A percentile compares a stretch with the other conserved stretches of the same genome.
Evolutionary conservation across 2,888 invertebrate species (phyloP).

Genomic region (Apocheima hispidaria): DNA sequence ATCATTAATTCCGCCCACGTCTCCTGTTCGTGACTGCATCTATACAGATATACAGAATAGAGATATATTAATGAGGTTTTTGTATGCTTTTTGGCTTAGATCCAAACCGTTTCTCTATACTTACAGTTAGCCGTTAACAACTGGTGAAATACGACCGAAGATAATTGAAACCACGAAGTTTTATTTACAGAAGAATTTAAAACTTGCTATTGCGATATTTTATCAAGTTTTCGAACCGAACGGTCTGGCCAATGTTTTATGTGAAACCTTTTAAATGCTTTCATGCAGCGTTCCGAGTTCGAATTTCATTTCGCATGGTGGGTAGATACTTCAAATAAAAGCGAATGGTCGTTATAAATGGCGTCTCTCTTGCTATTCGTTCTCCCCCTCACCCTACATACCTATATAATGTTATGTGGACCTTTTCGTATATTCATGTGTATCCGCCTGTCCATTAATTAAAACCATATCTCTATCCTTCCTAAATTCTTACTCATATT

Average conservation of each 20-base stretch:
- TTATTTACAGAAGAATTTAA: conserved; percentile 40
- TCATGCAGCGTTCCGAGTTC: conserved; percentile 26
- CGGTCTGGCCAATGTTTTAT: conserved; percentile 21
- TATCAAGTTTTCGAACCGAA: conserved; percentile 9
- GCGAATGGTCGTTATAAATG: conserved; percentile 64
- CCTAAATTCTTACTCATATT: conserved; percentile 18
- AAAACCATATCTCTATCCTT: conserved; percentile 28
- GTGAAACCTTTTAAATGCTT: conserved; percentile 25
- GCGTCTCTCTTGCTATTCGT: conserved; percentile 50
- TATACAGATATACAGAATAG: conserved; percentile 52
- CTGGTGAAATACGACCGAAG: conserved; percentile 41
- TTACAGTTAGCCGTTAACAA: conserved; percentile 44
- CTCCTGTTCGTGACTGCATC: conserved; percentile 48
- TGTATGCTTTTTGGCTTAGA: conserved; percentile 52
- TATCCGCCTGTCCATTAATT: conserved; percentile 32
- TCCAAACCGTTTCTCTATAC: conserved; percentile 51
- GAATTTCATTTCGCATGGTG: conserved; percentile 46
- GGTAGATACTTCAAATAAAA: conserved; percentile 57
- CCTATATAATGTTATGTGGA: conserved; percentile 24
- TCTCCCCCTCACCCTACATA: conserved; percentile 30
- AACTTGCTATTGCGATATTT: conserved; percentile 20
- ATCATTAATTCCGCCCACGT: conserved; percentile 51
- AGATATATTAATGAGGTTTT: conserved; percentile 52
- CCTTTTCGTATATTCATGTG: conserved; percentile 26
- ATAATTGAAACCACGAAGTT: conserved; percentile 44